phyloP scores from a whole-genome alignment of 1,140 invertebrate species.

The Pararge aegeria region DNA sequence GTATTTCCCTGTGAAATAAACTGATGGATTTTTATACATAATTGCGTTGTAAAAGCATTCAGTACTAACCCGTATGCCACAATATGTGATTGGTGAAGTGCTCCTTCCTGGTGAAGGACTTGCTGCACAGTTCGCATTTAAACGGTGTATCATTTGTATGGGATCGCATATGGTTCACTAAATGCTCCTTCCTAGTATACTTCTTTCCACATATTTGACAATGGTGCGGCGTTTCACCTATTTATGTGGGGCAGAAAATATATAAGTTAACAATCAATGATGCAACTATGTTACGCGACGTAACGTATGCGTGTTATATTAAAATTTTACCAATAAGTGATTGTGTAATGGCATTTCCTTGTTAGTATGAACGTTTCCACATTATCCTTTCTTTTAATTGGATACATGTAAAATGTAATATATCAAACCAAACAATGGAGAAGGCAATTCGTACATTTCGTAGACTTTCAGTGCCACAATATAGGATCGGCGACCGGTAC shows the following conservation, averaged over 20 bases:
- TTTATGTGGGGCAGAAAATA: constrained; percentile 71
- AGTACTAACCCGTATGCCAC: constrained; percentile 86
- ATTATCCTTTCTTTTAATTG: no score
- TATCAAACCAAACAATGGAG: no score
- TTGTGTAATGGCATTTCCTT: not conserved
- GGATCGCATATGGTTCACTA: constrained; percentile 88
- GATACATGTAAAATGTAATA: no score
- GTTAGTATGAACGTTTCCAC: no score
- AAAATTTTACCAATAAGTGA: not conserved
- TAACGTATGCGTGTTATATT: not conserved
- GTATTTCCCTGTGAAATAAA: no score
- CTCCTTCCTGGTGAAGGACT: constrained; percentile 92
- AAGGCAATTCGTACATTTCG: no score
- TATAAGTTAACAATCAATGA: constrained; percentile 77
- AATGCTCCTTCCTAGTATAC: constrained; percentile 88
- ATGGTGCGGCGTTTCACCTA: constrained; percentile 86
- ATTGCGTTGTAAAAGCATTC: constrained; percentile 15
- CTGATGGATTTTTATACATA: constrained; percentile 11
- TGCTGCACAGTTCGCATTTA: constrained; percentile 91
- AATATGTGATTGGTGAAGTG: constrained; percentile 93
- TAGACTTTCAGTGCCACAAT: no score
- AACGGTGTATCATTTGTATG: constrained; percentile 92
- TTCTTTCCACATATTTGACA: constrained; percentile 88
- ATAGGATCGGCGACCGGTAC: no score
- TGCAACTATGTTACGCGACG: constrained; percentile 61